A percentile compares a stretch with the other conserved stretches of the same genome.
These are phyloP conservation scores for Drosophila parvula DNA, from an alignment of 1,140 invertebrate genomes.

Conservation along the genomic window DNA sequence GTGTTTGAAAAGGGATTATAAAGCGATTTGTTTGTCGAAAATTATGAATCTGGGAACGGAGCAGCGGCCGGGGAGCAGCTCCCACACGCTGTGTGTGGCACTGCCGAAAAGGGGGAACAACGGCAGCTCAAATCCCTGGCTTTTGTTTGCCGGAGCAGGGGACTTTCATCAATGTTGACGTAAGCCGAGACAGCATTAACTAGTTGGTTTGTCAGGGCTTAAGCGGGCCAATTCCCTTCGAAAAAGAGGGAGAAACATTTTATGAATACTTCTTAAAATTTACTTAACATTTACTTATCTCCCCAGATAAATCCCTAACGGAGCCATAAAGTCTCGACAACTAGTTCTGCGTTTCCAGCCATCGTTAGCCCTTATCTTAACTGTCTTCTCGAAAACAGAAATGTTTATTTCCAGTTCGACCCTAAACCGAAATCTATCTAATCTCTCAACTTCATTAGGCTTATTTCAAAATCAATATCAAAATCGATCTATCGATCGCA, in stretches of 20 bases:
- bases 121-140: constrained; percentile 44
- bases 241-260: not conserved
- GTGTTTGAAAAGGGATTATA: constrained; percentile 82
- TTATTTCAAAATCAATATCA: constrained; percentile 33
- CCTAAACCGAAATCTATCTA: constrained; percentile 38
- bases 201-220: constrained; percentile 30
- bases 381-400: constrained; percentile 18
- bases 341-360: not conserved
- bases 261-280: constrained; percentile 1
- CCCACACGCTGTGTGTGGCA: constrained; percentile 75
- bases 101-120: constrained; percentile 1
- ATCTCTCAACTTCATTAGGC: constrained; percentile 37
- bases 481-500: constrained; percentile 38
- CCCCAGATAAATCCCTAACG: constrained; percentile 2
- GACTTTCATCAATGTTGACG: constrained; percentile 45
- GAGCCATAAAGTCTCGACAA: constrained; percentile 35
- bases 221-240: constrained; percentile 2
- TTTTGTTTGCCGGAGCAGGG: constrained; percentile 22
- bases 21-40: constrained; percentile 81
- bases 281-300: constrained; percentile 24
- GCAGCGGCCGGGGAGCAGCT: constrained; percentile 37
- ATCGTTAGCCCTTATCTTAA: constrained; percentile 40
- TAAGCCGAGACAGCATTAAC: constrained; percentile 52
- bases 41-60: constrained; percentile 76
- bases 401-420: constrained; percentile 29